phyloP scores from a whole-genome alignment of 1,140 invertebrate species.

The Drosophila nigromelanica region DNA sequence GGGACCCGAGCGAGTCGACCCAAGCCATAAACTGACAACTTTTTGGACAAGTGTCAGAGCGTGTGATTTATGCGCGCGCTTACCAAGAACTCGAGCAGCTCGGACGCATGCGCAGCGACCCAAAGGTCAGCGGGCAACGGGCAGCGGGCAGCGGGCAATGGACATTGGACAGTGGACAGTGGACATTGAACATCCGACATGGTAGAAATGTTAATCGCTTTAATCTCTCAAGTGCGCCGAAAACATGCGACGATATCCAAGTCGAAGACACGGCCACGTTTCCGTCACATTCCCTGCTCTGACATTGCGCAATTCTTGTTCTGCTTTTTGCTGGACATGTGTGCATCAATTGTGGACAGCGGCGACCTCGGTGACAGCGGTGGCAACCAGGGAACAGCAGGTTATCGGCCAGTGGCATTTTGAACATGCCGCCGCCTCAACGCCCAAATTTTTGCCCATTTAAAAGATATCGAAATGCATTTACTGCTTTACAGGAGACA shows the following conservation, averaged over 20 bases:
- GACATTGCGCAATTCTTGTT: constrained; percentile 67
- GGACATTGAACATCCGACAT: constrained; percentile 55
- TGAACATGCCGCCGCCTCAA: constrained; percentile 29
- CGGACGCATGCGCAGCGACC: constrained; percentile 74
- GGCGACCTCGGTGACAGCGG: constrained; percentile 4
- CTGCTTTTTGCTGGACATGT: constrained; percentile 29
- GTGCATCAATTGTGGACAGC: constrained; percentile 39
- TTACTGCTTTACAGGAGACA: background rate
- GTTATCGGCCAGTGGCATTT: constrained; percentile 43
- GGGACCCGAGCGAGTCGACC: constrained; percentile 27
- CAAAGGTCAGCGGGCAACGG: constrained; percentile 44
- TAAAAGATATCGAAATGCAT: constrained; percentile 16
- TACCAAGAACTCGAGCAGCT: constrained; percentile 67
- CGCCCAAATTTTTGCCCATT: constrained; percentile 11
- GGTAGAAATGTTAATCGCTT: constrained; percentile 80
- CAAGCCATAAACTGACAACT: constrained; percentile 73
- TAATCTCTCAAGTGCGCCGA: constrained; percentile 80
- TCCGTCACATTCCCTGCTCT: constrained; percentile 70
- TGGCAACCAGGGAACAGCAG: constrained; percentile 31
- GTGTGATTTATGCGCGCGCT: constrained; percentile 77
- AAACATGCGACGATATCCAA: constrained; percentile 68
- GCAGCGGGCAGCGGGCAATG: constrained; percentile 10
- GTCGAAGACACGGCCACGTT: constrained; percentile 58
- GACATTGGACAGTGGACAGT: constrained; percentile 22
- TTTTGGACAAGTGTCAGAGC: constrained; percentile 76